A percentile compares a stretch with the other conserved stretches of the same genome.
Evolutionary conservation across 23 tunicate species (phyloP).

Genomic region (Corella eumyota): DNA sequence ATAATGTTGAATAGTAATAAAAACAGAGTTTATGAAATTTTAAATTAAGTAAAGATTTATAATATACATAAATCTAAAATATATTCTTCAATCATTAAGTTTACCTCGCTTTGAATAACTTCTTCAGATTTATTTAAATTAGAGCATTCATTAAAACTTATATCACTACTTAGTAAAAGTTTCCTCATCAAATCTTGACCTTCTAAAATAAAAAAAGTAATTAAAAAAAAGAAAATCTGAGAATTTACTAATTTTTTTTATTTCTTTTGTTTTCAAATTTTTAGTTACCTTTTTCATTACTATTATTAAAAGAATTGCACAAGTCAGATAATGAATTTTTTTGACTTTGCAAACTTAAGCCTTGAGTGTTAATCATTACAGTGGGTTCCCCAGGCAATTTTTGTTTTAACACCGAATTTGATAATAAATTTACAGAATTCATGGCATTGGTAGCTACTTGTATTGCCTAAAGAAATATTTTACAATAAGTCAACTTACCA

Average conservation of each 20-base stretch:
- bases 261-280: too few species aligned
- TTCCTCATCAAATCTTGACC: too few species aligned
- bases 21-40: not conserved
- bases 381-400: slow-evolving; percentile 63
- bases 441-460: slow-evolving; percentile 46
- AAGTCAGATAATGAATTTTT: slow-evolving; percentile 17
- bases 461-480: slow-evolving; percentile 15
- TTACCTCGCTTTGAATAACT: slow-evolving; percentile 23
- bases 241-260: too few species aligned
- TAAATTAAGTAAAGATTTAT: not conserved
- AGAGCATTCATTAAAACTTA: not conserved
- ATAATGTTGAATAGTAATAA: not conserved
- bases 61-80: not conserved
- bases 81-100: not conserved
- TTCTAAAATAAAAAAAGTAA: too few species aligned
- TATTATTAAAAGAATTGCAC: slow-evolving; percentile 4
- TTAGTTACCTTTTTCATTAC: not conserved
- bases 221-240: too few species aligned
- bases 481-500: too few species aligned
- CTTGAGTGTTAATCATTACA: slow-evolving; percentile 27
- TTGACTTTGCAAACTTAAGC: slow-evolving; percentile 31
- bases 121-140: slow-evolving; percentile 2
- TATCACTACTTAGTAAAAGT: too few species aligned
- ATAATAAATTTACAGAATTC: slow-evolving; percentile 18
- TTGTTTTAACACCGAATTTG: slow-evolving; percentile 34